These are phyloP conservation scores for Platalea minor DNA, from an alignment of 2,797 vertebrate genomes.

Conservation along the genomic window DNA sequence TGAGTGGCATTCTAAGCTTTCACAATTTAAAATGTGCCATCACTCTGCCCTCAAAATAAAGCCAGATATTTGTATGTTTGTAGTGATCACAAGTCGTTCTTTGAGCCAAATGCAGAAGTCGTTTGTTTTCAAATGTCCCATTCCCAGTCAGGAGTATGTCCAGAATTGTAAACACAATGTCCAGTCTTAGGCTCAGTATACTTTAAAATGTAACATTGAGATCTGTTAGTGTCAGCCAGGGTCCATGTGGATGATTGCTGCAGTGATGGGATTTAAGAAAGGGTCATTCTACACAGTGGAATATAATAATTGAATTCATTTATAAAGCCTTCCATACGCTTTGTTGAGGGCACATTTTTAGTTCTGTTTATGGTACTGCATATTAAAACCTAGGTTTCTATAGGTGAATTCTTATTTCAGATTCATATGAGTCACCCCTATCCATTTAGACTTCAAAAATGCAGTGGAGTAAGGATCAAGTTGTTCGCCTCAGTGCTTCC, in stretches of 20 bases:
- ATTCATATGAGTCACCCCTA: neutral
- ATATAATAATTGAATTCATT: neutral
- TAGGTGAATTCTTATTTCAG: neutral
- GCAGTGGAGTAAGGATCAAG: neutral
- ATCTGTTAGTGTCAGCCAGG: neutral
- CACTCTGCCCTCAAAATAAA: neutral
- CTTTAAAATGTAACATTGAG: neutral
- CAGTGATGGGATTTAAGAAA: neutral
- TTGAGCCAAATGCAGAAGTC: neutral
- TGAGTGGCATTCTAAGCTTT: neutral
- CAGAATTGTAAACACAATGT: neutral
- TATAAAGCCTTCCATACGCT: neutral
- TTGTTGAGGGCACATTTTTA: neutral
- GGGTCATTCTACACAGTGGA: neutral
- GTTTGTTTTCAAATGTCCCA: neutral
- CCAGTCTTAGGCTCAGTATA: neutral
- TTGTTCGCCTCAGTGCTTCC: neutral
- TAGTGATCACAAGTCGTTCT: neutral
- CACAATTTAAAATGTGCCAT: neutral
- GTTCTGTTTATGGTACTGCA: neutral
- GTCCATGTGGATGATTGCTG: neutral
- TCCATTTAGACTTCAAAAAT: neutral
- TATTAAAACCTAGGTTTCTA: neutral
- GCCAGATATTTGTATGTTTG: neutral
- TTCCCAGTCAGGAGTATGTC: neutral